These are phyloP conservation scores for Molanna angustata DNA, from an alignment of 2,888 invertebrate species.

Conservation along the genomic window DNA sequence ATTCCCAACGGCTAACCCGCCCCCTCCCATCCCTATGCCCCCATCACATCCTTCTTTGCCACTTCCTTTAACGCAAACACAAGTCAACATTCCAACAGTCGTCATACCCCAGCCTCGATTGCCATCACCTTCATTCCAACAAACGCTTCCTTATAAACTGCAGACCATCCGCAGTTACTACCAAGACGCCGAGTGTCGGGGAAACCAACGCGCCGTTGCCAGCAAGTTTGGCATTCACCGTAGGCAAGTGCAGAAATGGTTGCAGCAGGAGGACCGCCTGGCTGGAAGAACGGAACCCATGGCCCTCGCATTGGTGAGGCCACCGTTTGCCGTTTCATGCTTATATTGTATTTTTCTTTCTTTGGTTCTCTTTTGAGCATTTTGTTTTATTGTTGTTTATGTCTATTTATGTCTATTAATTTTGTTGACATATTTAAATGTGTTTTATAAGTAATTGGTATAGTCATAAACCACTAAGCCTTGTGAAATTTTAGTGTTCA, in stretches of 20 bases:
- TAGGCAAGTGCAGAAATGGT: conserved; percentile 56
- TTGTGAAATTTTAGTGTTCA: no score
- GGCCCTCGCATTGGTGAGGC: no score
- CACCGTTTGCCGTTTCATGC: no score
- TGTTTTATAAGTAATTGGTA: no score
- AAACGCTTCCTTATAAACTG: conserved; percentile 40
- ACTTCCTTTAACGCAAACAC: conserved; percentile 4
- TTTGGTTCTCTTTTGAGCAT: no score
- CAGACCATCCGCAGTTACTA: conserved; percentile 39
- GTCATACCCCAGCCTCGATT: conserved; percentile 39
- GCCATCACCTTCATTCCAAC: conserved; percentile 34
- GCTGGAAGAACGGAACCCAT: background rate
- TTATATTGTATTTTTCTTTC: no score
- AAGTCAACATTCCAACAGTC: conserved; percentile 36
- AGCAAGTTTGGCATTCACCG: conserved; percentile 49
- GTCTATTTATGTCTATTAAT: no score
- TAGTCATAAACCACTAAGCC: no score
- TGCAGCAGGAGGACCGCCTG: conserved; percentile 44
- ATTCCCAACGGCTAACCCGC: conserved; percentile 48
- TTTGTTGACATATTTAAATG: no score
- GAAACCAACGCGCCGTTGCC: conserved; percentile 44
- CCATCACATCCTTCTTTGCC: conserved; percentile 42
- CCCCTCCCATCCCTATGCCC: conserved; percentile 56
- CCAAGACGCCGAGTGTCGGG: conserved; percentile 39
- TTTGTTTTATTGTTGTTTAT: no score